Percentiles rank a stretch among this genome's conserved stretches.
These are phyloP conservation scores for Drosophila sucinea DNA, from an alignment of 1,140 invertebrate genomes.

Conservation along the genomic window DNA sequence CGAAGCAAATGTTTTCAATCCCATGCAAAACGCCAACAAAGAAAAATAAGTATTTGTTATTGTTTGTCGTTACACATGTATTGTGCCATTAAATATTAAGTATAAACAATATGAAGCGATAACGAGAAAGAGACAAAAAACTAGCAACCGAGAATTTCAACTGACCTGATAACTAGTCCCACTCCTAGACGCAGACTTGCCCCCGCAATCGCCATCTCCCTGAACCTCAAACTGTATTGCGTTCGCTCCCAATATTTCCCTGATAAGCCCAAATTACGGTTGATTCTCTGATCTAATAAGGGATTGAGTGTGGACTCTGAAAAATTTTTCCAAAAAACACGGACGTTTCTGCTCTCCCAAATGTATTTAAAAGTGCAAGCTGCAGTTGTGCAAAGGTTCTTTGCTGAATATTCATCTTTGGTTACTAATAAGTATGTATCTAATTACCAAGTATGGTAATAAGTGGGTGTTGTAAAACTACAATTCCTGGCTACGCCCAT, in stretches of 20 bases:
- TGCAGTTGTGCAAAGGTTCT: constrained; percentile 46
- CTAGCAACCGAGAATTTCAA: constrained; percentile 3
- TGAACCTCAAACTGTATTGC: constrained; percentile 18
- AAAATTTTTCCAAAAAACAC: constrained; percentile 1
- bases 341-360: too few species aligned
- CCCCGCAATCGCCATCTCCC: constrained; percentile 9
- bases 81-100: constrained; percentile 55
- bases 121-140: constrained; percentile 34
- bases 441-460: constrained; percentile 48
- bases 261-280: constrained; percentile 36
- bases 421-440: constrained; percentile 8
- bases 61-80: constrained; percentile 54
- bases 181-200: background rate
- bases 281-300: constrained; percentile 33
- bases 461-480: constrained; percentile 9
- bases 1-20: constrained; percentile 66
- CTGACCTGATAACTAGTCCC: constrained; percentile 5
- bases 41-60: constrained; percentile 6
- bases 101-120: constrained; percentile 51
- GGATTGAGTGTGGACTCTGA: constrained; percentile 33
- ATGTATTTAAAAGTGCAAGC: constrained; percentile 47
- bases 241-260: constrained; percentile 16
- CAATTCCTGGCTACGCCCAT: background rate
- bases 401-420: constrained; percentile 37
- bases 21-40: constrained; percentile 40